Base-by-base conservation (phyloP, 1,140 invertebrate species). In the Zaprionus gabonicus region DNA sequence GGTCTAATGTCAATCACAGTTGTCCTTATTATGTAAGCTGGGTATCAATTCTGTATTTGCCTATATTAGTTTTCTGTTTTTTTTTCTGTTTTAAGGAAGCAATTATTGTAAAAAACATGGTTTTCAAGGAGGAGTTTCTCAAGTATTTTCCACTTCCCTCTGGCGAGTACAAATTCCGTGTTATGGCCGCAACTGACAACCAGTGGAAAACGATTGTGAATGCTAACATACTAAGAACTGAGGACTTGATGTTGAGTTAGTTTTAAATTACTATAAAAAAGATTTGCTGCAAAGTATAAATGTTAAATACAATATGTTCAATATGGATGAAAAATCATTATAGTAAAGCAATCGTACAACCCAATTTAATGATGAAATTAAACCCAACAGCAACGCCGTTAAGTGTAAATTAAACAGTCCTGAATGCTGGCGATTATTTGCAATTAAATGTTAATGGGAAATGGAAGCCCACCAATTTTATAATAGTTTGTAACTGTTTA, bases 1-100 rank as follows among this genome's bases (percentile, higher is more conserved):
- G 27, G 10, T 75, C 76, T 1, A 79, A 79, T 64, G 51, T 79
- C 7, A 79, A 79, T 71, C 76, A 75, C 17, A 53, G 57, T 2
- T 79, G 76, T 36, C 78, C 78, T 6, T 80, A 59, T 51, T 53
- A 68, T 25, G 69, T 77, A 28, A 58, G 69, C 71, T n/a, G 13
- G 27, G 7, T 1, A 38, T 13, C 3, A 23, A 63, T 27, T 4
- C 7, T 51, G 20, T 12, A 51, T 2, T 3, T 23, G 46, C 1
- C 1, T 15, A 27, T 28, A 38, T 57, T 65, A 15, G 4, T 2
- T 4, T 34, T 3, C 4, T 20, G 10, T 28, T 55, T 23, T 55
- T 13, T 4, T 58, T 34, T 58, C 0, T 27, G 28, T 28, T 49
- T 69, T 10, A 36, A 80, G 78, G 60, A 77, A n/a, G 66, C 70